These are phyloP conservation scores for Mastacembelus armatus DNA, from an alignment of 2,797 vertebrate species.

Conservation along the genomic window DNA sequence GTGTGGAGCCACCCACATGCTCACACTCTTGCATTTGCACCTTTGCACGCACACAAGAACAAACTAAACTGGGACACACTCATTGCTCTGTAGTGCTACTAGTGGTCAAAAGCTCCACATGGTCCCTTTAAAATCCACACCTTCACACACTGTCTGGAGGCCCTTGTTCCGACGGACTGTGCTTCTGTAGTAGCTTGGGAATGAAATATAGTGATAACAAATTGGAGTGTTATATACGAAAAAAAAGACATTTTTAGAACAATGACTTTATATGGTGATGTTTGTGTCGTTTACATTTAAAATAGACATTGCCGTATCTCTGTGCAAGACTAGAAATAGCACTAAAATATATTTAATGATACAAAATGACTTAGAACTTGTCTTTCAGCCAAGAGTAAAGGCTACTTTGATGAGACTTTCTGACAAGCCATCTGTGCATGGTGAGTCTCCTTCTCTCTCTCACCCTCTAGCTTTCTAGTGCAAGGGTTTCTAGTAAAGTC, in stretches of 20 bases:
- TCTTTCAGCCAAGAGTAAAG: conserved; percentile 45
- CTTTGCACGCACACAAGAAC: neutral
- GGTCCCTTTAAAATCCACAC: neutral
- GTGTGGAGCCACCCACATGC: neutral
- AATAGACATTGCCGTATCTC: conserved; percentile 44
- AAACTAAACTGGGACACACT: neutral
- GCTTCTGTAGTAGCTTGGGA: conserved; percentile 6
- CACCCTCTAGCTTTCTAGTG: conserved; percentile 17
- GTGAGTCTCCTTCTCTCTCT: neutral
- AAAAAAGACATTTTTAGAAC: conserved; percentile 21
- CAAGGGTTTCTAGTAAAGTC: conserved; percentile 20
- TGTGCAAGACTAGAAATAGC: conserved; percentile 48
- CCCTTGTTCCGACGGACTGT: neutral
- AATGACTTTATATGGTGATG: conserved; percentile 48
- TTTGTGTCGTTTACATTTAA: conserved; percentile 47
- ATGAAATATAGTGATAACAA: conserved; percentile 7
- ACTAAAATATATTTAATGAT: conserved; percentile 39
- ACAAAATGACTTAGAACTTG: conserved; percentile 59
- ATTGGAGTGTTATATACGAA: conserved; percentile 14
- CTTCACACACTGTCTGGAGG: neutral
- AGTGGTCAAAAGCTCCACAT: neutral
- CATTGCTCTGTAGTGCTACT: neutral
- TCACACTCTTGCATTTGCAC: neutral
- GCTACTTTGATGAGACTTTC: conserved; percentile 17
- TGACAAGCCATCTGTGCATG: conserved; percentile 37